Evolutionary conservation across 2,888 invertebrate species (phyloP), one percentile per base, ranked within the genome.

Genomic region (Eupithecia subumbrata): DNA sequence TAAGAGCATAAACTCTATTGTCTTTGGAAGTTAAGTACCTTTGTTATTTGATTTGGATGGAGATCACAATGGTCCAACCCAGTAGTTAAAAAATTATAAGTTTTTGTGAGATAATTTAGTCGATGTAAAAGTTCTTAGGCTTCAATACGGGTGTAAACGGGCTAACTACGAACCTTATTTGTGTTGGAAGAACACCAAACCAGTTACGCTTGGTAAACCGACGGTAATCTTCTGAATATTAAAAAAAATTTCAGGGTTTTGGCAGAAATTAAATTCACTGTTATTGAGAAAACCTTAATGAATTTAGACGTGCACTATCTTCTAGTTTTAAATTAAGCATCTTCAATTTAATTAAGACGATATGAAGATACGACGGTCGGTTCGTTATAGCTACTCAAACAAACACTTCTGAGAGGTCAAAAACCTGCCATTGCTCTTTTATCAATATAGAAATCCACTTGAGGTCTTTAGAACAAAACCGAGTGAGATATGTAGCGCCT

Each of bases 401-500:
- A 34, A 64, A 64, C 34, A 34, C 18, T 64, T 64, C 9, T 8
- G 25, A 14, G 22, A 68, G 68, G n/a, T 68, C 68, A 68, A 40
- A 68, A 68, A 68, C 68, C 68, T 68, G 14, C 25, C n/a, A 40
- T 43, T 14, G 43, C 63, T 56, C 43, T 43, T 43, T 40, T 40
- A 74, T 70, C 70, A 56, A 71, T 52, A 69, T 22, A 71, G 73
- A 74, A 76, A 76, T 67, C 76, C 76, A 74, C 75, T 70, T 73
- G 43, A 73, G 37, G 22, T 73, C 82, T 86, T 87, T 88, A 88
- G 86, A 87, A 68, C 40, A 68, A 45, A 86, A 85, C 86, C 84
- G 85, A 87, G 87, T 83, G 84, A n/a, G n/a, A 81, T 86, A 87
- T 84, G 91, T 90, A 91, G 92, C 92, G 87, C 79, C 86, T 83